phyloP scores from a whole-genome alignment of 1,140 invertebrate species.

The Penaeus japonicus region DNA sequence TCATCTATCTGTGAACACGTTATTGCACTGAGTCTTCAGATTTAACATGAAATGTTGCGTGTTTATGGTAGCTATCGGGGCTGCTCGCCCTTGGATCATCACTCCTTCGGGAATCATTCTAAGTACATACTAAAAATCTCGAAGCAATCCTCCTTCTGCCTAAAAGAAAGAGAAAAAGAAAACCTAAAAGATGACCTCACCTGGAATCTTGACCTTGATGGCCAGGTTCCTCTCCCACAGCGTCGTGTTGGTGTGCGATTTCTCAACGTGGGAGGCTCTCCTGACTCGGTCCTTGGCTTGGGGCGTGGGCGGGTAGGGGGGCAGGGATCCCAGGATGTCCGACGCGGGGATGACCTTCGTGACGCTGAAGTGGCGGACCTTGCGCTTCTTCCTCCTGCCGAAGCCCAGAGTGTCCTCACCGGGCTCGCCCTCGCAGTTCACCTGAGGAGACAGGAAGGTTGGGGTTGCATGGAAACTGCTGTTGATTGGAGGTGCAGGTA shows the following conservation, averaged over 20 bases:
- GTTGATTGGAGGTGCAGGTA: too few relatives aligned
- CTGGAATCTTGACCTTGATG: conserved; percentile 58
- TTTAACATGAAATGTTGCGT: too few relatives aligned
- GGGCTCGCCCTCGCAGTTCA: too few relatives aligned
- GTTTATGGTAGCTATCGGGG: too few relatives aligned
- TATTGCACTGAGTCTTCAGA: too few relatives aligned
- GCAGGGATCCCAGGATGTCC: not conserved
- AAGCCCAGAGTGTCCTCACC: too few relatives aligned
- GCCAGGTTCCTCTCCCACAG: conserved; percentile 59
- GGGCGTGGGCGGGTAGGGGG: not conserved
- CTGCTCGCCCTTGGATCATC: too few relatives aligned
- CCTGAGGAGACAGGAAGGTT: not conserved
- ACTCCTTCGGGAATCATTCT: too few relatives aligned
- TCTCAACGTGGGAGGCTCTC: conserved; percentile 11
- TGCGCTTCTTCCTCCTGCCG: too few relatives aligned
- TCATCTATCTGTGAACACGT: too few relatives aligned
- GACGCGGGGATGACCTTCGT: not conserved
- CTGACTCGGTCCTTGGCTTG: not conserved
- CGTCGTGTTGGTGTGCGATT: conserved; percentile 38
- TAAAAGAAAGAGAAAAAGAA: not conserved
- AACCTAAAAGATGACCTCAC: conserved; percentile 23
- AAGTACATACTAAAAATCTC: too few relatives aligned
- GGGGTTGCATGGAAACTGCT: not conserved
- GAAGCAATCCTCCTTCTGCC: too few relatives aligned
- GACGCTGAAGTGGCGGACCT: not conserved